A percentile compares a stretch with the other conserved stretches of the same genome.
phyloP scores from a whole-genome alignment of 2,888 invertebrate species.

The Ditula angustiorana region DNA sequence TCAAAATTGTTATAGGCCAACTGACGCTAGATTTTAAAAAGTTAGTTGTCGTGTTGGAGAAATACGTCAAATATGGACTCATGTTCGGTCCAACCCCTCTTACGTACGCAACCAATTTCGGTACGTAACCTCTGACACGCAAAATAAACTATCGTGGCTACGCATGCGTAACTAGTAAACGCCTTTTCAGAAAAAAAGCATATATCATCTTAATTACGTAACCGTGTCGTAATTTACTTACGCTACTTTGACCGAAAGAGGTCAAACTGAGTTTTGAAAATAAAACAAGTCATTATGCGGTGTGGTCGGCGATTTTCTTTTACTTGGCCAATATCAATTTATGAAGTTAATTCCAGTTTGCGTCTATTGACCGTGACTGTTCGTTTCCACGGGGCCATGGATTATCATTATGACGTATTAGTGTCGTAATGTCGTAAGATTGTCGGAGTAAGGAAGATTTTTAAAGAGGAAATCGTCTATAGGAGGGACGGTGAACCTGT shows the following conservation, averaged over 20 bases:
- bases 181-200: slow-evolving; percentile 18
- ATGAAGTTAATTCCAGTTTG: background rate
- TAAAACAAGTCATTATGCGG: slow-evolving; percentile 18
- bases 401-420: background rate
- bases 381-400: background rate
- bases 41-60: too few relatives aligned
- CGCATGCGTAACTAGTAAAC: slow-evolving; percentile 26
- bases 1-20: too few relatives aligned
- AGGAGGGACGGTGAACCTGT: too few relatives aligned
- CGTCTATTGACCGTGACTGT: background rate
- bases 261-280: slow-evolving; percentile 9
- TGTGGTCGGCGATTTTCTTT: slow-evolving; percentile 5
- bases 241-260: slow-evolving; percentile 7
- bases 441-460: too few relatives aligned
- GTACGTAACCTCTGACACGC: slow-evolving; percentile 37
- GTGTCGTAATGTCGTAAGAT: background rate
- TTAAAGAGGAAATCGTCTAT: too few relatives aligned
- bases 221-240: slow-evolving; percentile 28
- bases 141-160: slow-evolving; percentile 14
- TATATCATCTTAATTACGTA: slow-evolving; percentile 30
- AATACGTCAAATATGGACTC: too few relatives aligned
- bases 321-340: slow-evolving; percentile 15
- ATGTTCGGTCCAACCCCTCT: background rate
- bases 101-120: background rate
- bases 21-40: too few relatives aligned